These are phyloP conservation scores for Haliclystus octoradiatus DNA, from an alignment of 30 jellyfish, hydroid and myxozoan genomes.

Conservation along the genomic window DNA sequence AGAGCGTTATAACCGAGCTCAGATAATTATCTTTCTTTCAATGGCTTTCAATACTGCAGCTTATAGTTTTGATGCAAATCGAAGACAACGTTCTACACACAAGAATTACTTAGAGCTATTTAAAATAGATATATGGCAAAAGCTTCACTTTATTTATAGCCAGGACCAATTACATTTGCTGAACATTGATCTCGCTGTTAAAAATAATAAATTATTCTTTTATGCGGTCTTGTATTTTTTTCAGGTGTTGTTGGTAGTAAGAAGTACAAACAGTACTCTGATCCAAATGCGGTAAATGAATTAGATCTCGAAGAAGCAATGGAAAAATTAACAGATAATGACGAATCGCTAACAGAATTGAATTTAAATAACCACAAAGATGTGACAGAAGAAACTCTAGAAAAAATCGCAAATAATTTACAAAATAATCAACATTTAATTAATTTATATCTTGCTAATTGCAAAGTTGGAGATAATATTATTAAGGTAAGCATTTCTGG, in stretches of 20 bases:
- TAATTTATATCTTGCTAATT: slow-evolving; percentile 53
- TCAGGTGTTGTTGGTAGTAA: slow-evolving; percentile 70
- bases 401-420: slow-evolving; percentile 43
- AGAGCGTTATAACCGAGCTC: too few relatives aligned
- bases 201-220: background rate
- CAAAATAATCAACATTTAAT: slow-evolving; percentile 31
- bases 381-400: slow-evolving; percentile 35
- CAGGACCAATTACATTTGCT: too few relatives aligned
- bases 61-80: too few relatives aligned
- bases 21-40: too few relatives aligned
- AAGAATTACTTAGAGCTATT: too few relatives aligned
- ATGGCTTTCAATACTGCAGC: too few relatives aligned
- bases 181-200: too few relatives aligned
- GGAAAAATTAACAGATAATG: slow-evolving; percentile 30
- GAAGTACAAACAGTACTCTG: slow-evolving; percentile 62
- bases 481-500: slow-evolving; percentile 32
- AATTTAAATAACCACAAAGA: slow-evolving; percentile 83
- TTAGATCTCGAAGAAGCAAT: slow-evolving; percentile 63
- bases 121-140: too few relatives aligned
- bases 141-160: too few relatives aligned
- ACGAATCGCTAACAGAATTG: slow-evolving; percentile 50
- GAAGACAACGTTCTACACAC: too few relatives aligned
- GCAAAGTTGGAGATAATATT: slow-evolving; percentile 48
- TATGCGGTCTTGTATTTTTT: background rate
- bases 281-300: slow-evolving; percentile 75